Evolutionary conservation across 2,888 invertebrate genomes (phyloP).

Genomic region (Ariolimax columbianus): DNA sequence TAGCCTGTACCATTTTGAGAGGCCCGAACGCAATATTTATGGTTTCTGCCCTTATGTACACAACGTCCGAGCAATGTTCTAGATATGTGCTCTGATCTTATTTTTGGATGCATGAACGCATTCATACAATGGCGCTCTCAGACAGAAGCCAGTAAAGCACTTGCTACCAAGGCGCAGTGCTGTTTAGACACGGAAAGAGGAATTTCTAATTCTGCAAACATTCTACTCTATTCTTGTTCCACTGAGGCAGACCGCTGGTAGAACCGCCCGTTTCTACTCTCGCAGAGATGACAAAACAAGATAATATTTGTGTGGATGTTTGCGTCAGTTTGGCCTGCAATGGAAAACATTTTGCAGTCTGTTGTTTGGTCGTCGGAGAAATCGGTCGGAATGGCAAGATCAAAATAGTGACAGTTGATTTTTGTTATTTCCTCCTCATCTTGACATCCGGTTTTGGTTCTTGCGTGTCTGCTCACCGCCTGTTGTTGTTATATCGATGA

Average conservation of each 20-base stretch:
- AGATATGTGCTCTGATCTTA: neutral
- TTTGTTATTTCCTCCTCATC: too few species aligned
- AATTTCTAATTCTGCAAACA: conserved; percentile 18
- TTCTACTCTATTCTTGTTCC: conserved; percentile 25
- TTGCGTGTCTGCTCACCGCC: too few species aligned
- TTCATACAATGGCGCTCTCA: neutral
- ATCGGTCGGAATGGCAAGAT: neutral
- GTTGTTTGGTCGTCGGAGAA: neutral
- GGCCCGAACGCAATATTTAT: neutral
- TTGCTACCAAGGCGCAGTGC: conserved; percentile 19
- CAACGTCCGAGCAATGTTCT: conserved; percentile 6
- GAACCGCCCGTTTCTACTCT: neutral
- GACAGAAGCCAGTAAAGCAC: neutral
- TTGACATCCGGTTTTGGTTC: too few species aligned
- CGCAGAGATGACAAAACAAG: neutral
- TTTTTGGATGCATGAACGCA: neutral
- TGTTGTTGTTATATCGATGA: too few species aligned
- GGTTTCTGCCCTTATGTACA: neutral
- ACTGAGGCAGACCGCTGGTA: neutral
- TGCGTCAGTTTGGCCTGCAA: neutral
- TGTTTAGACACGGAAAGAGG: conserved; percentile 3
- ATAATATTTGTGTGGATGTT: neutral
- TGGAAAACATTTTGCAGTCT: neutral
- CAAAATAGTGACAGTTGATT: too few species aligned
- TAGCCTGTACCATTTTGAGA: neutral